Base-by-base conservation (phyloP, 2,797 vertebrate genomes). In the Sebastes hubbsi region DNA sequence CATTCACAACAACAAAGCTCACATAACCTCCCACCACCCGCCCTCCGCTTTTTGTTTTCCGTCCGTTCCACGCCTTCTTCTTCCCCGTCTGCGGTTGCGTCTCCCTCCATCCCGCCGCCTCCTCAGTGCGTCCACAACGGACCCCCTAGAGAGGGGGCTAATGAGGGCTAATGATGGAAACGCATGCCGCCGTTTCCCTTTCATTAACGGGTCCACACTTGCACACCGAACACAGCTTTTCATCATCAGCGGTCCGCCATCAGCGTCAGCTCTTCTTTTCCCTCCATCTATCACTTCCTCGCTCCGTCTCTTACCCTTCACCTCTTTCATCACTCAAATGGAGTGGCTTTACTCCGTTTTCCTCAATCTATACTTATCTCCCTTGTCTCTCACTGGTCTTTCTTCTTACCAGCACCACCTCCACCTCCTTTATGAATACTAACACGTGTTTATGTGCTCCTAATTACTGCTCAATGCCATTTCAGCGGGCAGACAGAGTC, bases 141-240 rank as follows among this genome's bases (percentile, higher is more conserved):
- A 84, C 87, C 90, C 86, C 88, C 85, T 52, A 90, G 89, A 92
- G 91, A 91, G 78, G 64, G 77, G 73, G 70, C 81, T 95, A 94
- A 95, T 95, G 89, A 93, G 88, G 86, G 88, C 88, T 91, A 93
- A 93, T 80, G 86, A 92, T 74, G 80, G 86, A 73, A 87, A 74
- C 24, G 75, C 86, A 89, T 68, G 82, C 80, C 84, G 81, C 82
- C 32, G 87, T 89, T 91, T 90, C 83, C 89, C 90, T 89, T 91
- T 94, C 89, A 93, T 94, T 92, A 92, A 78, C 36, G 12, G 72
- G 79, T 81, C 77, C 68, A 72, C 81, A 58, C 74, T 90, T 49
- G 72, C 20, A 8, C 85, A 38, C 46, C 11, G 14, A 86, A 83
- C 74, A 64, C 83, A 52, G 81, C 86, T 77, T 89, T 88, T 92